These are phyloP conservation scores for Rhabdornis inornatus DNA, from an alignment of 2,113 vertebrate species.

Conservation along the genomic window DNA sequence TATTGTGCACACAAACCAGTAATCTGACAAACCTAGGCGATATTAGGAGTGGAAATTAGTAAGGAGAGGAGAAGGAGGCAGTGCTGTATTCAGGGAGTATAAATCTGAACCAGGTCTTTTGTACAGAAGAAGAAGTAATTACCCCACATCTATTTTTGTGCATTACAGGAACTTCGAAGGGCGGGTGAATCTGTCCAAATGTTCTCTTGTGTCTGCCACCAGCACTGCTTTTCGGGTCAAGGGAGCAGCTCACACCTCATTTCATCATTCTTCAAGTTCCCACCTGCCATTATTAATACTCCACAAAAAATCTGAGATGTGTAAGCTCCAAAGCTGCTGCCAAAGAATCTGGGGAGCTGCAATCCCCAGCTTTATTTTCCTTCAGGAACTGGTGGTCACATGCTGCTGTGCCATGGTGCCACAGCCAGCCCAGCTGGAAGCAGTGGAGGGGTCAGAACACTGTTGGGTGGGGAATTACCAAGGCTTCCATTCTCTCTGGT, in stretches of 20 bases:
- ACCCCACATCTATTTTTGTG: neutral
- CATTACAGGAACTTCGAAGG: neutral
- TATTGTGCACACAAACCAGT: neutral
- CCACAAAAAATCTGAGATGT: neutral
- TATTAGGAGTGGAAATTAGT: neutral
- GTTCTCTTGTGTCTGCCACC: neutral
- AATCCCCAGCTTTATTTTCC: neutral
- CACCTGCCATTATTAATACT: neutral
- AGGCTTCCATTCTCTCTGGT: neutral
- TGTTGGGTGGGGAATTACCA: neutral
- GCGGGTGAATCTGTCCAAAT: neutral
- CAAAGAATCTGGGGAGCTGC: neutral
- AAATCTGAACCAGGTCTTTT: neutral
- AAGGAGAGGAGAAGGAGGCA: neutral
- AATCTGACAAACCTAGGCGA: neutral
- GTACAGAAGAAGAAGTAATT: neutral
- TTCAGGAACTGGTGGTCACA: neutral
- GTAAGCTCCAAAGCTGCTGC: neutral
- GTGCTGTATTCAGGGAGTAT: neutral
- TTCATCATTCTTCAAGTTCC: neutral
- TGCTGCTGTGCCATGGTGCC: rapidly evolving
- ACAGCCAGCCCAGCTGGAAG: rapidly evolving
- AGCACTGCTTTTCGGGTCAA: neutral
- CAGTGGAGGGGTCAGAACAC: neutral
- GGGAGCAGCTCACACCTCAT: neutral